phyloP scores from a whole-genome alignment of 2,113 vertebrate species.

The Sphyrna mokarran region DNA sequence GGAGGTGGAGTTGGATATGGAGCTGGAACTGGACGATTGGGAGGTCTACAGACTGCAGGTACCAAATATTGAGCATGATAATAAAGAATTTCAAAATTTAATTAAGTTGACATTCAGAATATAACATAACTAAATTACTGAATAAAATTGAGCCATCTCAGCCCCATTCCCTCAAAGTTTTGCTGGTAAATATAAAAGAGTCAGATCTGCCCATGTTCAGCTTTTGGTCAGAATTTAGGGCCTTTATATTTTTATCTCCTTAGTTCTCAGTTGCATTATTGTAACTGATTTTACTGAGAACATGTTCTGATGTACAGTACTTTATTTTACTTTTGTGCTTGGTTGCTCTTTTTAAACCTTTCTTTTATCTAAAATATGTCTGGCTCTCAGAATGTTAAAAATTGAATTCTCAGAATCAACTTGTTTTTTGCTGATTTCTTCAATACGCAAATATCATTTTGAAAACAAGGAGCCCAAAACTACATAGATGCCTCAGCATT shows the following conservation, averaged over 20 bases:
- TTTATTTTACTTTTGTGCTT: background rate
- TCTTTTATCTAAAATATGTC: background rate
- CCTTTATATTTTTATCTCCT: background rate
- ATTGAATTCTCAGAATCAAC: background rate
- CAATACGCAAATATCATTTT: background rate
- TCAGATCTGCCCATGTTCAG: background rate
- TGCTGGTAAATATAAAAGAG: background rate
- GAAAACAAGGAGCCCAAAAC: background rate
- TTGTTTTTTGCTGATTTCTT: background rate
- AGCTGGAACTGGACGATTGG: background rate
- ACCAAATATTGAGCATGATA: background rate
- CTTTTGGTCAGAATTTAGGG: background rate
- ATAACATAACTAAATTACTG: background rate
- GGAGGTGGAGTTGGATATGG: background rate
- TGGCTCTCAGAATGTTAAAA: background rate
- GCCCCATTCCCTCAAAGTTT: background rate
- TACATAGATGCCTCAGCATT: background rate
- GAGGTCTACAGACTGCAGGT: background rate
- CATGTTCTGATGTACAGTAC: background rate
- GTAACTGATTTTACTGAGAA: background rate
- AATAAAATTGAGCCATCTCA: background rate
- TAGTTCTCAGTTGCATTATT: background rate
- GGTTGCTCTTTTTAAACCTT: no score
- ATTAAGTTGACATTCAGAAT: background rate
- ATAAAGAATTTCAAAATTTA: background rate